Evolutionary conservation across 2,888 invertebrate genomes (phyloP).

Genomic region (Lithosia quadra): DNA sequence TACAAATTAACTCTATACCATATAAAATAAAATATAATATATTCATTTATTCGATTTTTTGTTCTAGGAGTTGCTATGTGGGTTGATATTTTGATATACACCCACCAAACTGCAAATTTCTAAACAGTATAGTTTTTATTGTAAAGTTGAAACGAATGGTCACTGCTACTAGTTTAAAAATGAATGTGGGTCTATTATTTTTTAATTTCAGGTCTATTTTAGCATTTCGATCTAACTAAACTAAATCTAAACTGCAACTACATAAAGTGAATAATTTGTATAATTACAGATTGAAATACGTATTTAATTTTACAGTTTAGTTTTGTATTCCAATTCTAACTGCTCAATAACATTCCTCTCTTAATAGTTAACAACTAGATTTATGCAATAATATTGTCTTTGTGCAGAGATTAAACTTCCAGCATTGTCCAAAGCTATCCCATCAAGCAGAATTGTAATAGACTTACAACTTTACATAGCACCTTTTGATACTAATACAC

Average conservation of each 20-base stretch:
- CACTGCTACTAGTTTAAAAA: neutral
- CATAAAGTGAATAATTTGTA: neutral
- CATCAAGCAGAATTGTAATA: neutral
- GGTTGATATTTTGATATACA: no score
- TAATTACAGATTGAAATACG: neutral
- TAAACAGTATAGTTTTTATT: no score
- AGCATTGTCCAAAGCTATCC: neutral
- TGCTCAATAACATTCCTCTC: no score
- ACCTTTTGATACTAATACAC: conserved; percentile 5
- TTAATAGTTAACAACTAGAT: no score
- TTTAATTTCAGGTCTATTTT: no score
- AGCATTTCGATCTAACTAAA: no score
- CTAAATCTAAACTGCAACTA: no score
- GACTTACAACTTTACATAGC: neutral
- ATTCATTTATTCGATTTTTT: neutral
- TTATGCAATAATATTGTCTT: neutral
- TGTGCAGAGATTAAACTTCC: neutral
- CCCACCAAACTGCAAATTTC: neutral
- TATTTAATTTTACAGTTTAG: neutral
- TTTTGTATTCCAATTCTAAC: no score
- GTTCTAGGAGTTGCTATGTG: no score
- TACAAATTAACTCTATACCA: neutral
- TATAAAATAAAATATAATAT: no score
- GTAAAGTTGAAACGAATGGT: no score
- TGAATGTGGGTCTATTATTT: neutral